Evolutionary conservation across 2,888 invertebrate species (phyloP).

Genomic region (Standfussiana lucernea): DNA sequence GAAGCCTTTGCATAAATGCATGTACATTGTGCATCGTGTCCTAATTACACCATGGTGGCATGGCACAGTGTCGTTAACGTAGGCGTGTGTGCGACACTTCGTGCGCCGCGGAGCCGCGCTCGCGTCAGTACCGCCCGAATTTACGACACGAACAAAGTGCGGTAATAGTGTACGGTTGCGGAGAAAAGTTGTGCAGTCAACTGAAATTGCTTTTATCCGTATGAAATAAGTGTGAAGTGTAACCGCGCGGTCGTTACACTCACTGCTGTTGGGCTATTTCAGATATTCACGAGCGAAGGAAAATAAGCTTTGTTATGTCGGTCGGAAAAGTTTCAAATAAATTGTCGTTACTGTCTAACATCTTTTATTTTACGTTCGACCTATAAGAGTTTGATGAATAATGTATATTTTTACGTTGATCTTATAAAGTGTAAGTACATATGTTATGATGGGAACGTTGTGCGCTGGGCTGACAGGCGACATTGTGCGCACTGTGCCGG

Average conservation of each 20-base stretch:
- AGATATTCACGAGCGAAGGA: neutral
- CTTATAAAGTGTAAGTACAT: conserved; percentile 11
- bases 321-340: conserved; percentile 16
- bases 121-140: conserved; percentile 17
- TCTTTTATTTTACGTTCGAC: conserved; percentile 27
- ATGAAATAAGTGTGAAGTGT: conserved; percentile 50
- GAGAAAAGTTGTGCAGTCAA: conserved; percentile 34
- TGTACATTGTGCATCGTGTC: conserved; percentile 3
- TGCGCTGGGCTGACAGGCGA: neutral
- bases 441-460: conserved; percentile 2
- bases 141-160: conserved; percentile 33
- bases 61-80: neutral
- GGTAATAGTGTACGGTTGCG: conserved; percentile 23
- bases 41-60: neutral
- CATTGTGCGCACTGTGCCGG: conserved; percentile 19
- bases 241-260: conserved; percentile 33
- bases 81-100: conserved; percentile 20
- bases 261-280: conserved; percentile 6
- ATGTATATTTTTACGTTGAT: conserved; percentile 21
- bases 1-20: conserved; percentile 6
- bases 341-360: conserved; percentile 24
- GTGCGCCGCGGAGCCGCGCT: neutral
- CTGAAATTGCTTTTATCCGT: conserved; percentile 38
- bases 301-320: neutral
- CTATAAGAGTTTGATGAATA: conserved; percentile 30